Percentiles rank a stretch among this genome's conserved stretches.
Evolutionary conservation across 2,113 vertebrate species (phyloP).

Genomic region (Ammodytes dubius): DNA sequence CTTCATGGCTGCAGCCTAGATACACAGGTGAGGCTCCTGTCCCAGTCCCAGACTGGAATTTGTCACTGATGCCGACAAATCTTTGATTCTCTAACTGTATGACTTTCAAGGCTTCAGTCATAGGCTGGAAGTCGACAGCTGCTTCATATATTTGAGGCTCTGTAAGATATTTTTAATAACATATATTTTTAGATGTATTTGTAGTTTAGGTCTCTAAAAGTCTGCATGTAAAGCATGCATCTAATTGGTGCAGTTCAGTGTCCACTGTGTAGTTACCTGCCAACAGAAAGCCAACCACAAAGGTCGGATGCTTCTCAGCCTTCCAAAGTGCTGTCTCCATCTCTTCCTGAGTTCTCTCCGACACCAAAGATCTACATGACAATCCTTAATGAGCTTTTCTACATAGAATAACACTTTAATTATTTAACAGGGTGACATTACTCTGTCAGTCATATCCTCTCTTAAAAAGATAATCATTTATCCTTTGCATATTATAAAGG

Average conservation of each 20-base stretch:
- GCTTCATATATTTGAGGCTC: slow-evolving; percentile 68
- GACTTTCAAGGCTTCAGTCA: slow-evolving; percentile 67
- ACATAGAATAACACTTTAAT: neutral
- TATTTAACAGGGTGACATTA: neutral
- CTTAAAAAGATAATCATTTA: neutral
- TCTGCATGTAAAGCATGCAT: too few species aligned
- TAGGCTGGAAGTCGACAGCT: slow-evolving; percentile 42
- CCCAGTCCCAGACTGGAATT: slow-evolving; percentile 13
- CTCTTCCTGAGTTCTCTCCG: slow-evolving; percentile 47
- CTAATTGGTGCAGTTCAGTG: too few species aligned
- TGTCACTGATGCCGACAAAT: neutral
- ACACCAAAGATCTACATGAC: slow-evolving; percentile 71
- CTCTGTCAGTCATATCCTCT: neutral
- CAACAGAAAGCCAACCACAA: slow-evolving; percentile 70
- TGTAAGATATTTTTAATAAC: slow-evolving; percentile 40
- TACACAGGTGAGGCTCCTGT: neutral
- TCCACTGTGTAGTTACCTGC: slow-evolving; percentile 69
- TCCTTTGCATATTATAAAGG: neutral
- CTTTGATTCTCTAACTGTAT: slow-evolving; percentile 16
- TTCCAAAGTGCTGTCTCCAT: slow-evolving; percentile 76
- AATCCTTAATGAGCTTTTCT: neutral
- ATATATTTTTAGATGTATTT: neutral
- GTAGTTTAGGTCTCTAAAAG: neutral
- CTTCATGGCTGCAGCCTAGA: slow-evolving; percentile 34
- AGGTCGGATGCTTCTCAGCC: slow-evolving; percentile 80